Evolutionary conservation across 2,888 invertebrate genomes (phyloP), one percentile per base, ranked within the genome.

Genomic region (Pachycephus smyrnensis): DNA sequence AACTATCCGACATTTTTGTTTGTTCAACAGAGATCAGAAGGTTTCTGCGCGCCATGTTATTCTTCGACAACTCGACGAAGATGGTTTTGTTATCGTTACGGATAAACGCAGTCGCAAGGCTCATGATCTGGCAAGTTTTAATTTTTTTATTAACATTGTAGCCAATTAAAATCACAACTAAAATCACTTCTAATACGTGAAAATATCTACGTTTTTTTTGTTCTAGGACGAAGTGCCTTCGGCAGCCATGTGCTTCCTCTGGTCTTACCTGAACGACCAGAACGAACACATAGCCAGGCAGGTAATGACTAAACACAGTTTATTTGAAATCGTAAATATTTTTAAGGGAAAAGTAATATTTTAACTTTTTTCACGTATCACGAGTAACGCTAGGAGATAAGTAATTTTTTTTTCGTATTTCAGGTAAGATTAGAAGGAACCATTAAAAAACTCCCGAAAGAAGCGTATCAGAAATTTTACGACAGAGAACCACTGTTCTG

Each of bases 31-130:
- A 74, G 88, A 91, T 74, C 89, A 90, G 2, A 86, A 89, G 83
- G 90, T 92, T 2, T 91, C 91, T 74, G 88, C 92, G 2, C 85
- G 92, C 40, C 89, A 89, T 71, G 82, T 93, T 3, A 82, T 92
- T 2, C 83, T 93, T 32, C 88, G 92, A 32, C 89, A 92, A 73
- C 87, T 92, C 68, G 92, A 92, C 74, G 87, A 92, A 12, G 91
- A 92, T 75, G 92, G 92, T 55, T 92, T 93, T 77, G 89, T 92
- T n/a, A 89, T 93, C 78, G 90, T 92, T 79, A 93, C 93, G 0
- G 92, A 93, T 79, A 88, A 84, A 35, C 88, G 92, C 12, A 92
- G 93, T 78, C 89, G 86, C 78, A 93, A 93, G 89, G 82, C 88
- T 3, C 85, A 88, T 40, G 90, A 93, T 77, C 85, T 93, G 83